Evolutionary conservation across 2,888 invertebrate species (phyloP).

Genomic region (Leptinotarsa haldemani): DNA sequence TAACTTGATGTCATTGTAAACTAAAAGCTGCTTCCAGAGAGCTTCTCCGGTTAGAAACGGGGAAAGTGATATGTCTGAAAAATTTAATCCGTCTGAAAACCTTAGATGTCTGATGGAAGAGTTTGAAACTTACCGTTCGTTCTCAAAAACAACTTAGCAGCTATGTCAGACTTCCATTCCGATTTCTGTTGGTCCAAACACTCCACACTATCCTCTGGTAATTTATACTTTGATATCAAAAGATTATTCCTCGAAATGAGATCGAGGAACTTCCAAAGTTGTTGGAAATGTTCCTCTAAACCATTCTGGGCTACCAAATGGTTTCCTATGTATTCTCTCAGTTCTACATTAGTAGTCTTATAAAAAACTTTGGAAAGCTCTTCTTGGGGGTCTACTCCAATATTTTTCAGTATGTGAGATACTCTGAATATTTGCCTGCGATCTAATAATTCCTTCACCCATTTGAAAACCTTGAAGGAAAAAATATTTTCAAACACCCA

Average conservation of each 20-base stretch:
- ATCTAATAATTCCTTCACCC: constrained; percentile 73
- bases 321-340: constrained; percentile 76
- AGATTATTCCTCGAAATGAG: constrained; percentile 49
- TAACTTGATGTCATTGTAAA: constrained; percentile 71
- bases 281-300: constrained; percentile 59
- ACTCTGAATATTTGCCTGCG: constrained; percentile 76
- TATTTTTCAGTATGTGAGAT: constrained; percentile 73
- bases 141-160: constrained; percentile 71
- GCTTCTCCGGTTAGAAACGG: constrained; percentile 68
- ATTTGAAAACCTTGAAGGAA: constrained; percentile 70
- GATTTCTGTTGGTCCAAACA: constrained; percentile 62
- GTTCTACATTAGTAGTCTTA: constrained; percentile 70
- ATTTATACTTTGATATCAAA: constrained; percentile 43
- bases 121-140: constrained; percentile 68
- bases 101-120: neutral
- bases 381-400: constrained; percentile 70
- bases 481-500: neutral
- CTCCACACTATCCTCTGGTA: constrained; percentile 49
- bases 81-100: constrained; percentile 17
- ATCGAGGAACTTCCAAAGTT: constrained; percentile 65
- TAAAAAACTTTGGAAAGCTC: constrained; percentile 72
- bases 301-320: constrained; percentile 70
- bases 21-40: constrained; percentile 74
- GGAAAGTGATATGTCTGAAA: constrained; percentile 69
- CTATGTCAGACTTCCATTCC: constrained; percentile 71